Conservation (phyloP, 2,113 vertebrate species). For the Oryzias curvinotus region DNA sequence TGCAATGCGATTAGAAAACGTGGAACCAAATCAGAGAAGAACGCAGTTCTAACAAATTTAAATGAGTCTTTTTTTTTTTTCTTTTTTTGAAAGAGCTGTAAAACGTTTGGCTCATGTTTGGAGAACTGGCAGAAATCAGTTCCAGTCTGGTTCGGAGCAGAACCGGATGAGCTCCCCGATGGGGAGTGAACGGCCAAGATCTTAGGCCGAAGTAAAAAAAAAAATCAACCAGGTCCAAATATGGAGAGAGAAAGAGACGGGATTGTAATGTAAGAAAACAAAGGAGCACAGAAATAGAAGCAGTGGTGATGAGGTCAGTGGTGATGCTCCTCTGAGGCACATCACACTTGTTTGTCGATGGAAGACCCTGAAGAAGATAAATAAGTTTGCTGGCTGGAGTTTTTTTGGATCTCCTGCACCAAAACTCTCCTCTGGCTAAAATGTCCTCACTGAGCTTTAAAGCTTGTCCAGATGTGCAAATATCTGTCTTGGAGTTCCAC, state of each 20-base stretch:
- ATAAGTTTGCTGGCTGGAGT: background rate
- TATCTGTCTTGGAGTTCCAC: constrained; percentile 23
- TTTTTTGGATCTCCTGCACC: background rate
- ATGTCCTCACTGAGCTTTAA: too few species aligned
- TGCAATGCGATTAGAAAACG: too few species aligned
- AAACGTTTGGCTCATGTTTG: constrained; percentile 22
- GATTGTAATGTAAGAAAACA: constrained; percentile 23
- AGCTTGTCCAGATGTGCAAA: background rate
- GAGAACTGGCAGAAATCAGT: constrained; percentile 31
- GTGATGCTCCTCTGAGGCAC: constrained; percentile 1
- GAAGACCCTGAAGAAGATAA: background rate
- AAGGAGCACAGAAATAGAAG: constrained; percentile 39
- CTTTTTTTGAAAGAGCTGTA: constrained; percentile 24
- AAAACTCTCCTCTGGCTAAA: too few species aligned
- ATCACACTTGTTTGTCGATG: constrained; percentile 1
- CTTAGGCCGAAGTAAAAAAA: constrained; percentile 6
- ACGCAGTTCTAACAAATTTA: too few species aligned
- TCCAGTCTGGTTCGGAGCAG: constrained; percentile 24
- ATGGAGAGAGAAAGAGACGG: constrained; percentile 44
- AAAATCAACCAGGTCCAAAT: constrained; percentile 53
- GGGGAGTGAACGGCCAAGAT: constrained; percentile 8
- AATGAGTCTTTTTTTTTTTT: too few species aligned
- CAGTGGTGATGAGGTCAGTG: constrained; percentile 36
- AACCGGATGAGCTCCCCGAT: too few species aligned
- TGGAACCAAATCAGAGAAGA: too few species aligned